Conservation (phyloP, 35 echinoderm and acorn worm genomes). For the Apostichopus japonicus region DNA sequence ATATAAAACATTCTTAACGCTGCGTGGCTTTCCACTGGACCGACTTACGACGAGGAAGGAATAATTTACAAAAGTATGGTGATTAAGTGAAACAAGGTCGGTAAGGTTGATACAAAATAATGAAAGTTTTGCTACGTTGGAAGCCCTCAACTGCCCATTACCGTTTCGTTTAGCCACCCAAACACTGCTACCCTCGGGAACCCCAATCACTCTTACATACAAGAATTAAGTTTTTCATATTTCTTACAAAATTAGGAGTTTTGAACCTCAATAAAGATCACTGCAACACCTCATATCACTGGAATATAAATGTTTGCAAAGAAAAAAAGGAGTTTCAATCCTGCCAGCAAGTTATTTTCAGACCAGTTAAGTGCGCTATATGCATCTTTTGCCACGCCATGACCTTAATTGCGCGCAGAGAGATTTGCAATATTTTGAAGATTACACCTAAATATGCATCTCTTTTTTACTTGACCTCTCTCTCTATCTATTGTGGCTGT, state of each 20-base stretch:
- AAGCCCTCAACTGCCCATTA: neutral
- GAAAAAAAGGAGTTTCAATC: conserved; percentile 6
- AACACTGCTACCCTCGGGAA: no score
- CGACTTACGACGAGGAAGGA: neutral
- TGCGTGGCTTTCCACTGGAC: no score
- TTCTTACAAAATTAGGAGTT: neutral
- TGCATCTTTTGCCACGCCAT: no score
- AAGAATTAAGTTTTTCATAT: no score
- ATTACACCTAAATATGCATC: no score
- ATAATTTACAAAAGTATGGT: neutral
- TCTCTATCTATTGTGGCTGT: no score
- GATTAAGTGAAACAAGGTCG: neutral
- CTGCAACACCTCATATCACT: neutral
- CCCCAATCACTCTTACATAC: no score
- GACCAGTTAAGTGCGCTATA: neutral
- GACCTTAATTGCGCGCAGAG: no score
- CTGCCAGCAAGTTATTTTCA: neutral
- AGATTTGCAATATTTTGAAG: no score
- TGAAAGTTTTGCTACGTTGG: neutral
- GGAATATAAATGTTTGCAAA: neutral
- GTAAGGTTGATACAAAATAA: neutral
- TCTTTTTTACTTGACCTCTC: no score
- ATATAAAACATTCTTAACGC: no score
- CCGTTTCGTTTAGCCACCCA: no score
- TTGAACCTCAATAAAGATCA: conserved; percentile 4